Percentiles rank a stretch among this genome's conserved stretches.
Evolutionary conservation across 2,113 vertebrate genomes (phyloP).

Genomic region (Morone chrysops): DNA sequence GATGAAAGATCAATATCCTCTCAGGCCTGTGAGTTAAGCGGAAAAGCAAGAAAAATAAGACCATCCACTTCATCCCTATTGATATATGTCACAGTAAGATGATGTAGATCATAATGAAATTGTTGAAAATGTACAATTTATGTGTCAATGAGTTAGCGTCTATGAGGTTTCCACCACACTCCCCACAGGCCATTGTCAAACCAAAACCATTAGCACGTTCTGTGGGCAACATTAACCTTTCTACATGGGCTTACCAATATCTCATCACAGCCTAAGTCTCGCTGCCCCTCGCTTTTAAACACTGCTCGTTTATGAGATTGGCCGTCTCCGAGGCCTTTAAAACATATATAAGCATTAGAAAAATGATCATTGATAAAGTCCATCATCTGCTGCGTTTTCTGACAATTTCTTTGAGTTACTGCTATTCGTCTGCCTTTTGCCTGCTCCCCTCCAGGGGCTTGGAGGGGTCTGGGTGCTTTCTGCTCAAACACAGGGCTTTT

Average conservation of each 20-base stretch:
- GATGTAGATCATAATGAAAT: slow-evolving; percentile 82
- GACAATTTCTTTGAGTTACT: slow-evolving; percentile 78
- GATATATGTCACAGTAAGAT: slow-evolving; percentile 77
- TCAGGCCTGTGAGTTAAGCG: slow-evolving; percentile 71
- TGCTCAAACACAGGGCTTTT: slow-evolving; percentile 37
- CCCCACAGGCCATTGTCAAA: slow-evolving; percentile 83
- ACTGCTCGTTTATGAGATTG: slow-evolving; percentile 69
- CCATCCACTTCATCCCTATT: slow-evolving; percentile 77
- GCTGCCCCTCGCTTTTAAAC: slow-evolving; percentile 69
- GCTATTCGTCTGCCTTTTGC: slow-evolving; percentile 46
- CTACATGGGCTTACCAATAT: slow-evolving; percentile 77
- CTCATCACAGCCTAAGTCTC: slow-evolving; percentile 73
- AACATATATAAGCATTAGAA: slow-evolving; percentile 79
- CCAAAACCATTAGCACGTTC: slow-evolving; percentile 79
- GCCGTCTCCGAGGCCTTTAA: slow-evolving; percentile 74
- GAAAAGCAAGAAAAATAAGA: slow-evolving; percentile 75
- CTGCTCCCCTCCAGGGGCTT: slow-evolving; percentile 44
- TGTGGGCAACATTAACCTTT: slow-evolving; percentile 84
- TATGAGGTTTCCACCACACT: slow-evolving; percentile 63
- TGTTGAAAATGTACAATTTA: slow-evolving; percentile 84
- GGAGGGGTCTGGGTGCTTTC: slow-evolving; percentile 40
- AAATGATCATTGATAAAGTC: slow-evolving; percentile 81
- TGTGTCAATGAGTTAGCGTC: slow-evolving; percentile 79
- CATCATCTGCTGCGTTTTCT: slow-evolving; percentile 78
- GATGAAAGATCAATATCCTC: slow-evolving; percentile 84